Evolutionary conservation across 2,797 vertebrate species (phyloP).

Genomic region (Avahi laniger): DNA sequence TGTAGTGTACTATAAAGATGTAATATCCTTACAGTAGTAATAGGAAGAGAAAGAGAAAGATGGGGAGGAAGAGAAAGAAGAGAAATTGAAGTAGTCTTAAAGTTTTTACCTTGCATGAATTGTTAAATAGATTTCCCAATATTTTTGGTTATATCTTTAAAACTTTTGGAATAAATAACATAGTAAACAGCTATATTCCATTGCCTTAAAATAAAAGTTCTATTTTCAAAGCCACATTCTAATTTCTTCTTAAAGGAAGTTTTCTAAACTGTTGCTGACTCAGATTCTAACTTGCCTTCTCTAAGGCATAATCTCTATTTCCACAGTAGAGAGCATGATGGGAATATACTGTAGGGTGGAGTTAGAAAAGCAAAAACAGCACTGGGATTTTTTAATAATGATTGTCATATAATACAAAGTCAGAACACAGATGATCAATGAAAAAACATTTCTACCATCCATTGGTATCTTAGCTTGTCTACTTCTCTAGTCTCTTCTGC

Average conservation of each 20-base stretch:
- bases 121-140: not conserved
- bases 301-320: not conserved
- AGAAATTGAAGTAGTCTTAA: conserved; percentile 5
- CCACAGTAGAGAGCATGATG: not conserved
- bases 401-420: not conserved
- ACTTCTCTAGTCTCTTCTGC: not conserved
- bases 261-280: not conserved
- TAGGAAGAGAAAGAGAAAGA: not conserved
- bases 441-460: not conserved
- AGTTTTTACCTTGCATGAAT: not conserved
- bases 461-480: not conserved
- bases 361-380: conserved; percentile 4
- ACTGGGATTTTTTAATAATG: not conserved
- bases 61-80: not conserved
- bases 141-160: not conserved
- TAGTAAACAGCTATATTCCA: not conserved
- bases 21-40: not conserved
- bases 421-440: not conserved
- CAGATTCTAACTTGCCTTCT: not conserved
- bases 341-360: not conserved
- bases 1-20: not conserved
- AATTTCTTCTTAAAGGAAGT: not conserved
- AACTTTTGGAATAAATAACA: not conserved
- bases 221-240: conserved; percentile 31
- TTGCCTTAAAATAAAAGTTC: not conserved